A percentile compares a stretch with the other conserved stretches of the same genome.
phyloP scores from a whole-genome alignment of 2,888 invertebrate genomes.

The Sisyra terminalis region DNA sequence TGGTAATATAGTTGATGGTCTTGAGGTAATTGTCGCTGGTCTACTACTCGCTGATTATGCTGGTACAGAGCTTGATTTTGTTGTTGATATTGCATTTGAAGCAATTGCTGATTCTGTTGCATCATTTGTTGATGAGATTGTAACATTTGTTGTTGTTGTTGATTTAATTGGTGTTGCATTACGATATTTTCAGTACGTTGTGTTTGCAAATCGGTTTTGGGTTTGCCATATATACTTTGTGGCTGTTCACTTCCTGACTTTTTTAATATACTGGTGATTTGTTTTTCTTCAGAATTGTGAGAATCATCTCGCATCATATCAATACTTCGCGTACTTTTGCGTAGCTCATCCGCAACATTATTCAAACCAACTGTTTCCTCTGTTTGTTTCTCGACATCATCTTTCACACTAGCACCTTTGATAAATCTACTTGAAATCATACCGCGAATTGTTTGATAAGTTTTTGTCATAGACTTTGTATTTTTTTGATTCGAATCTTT shows the following conservation, averaged over 20 bases:
- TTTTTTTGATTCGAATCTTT: conserved; percentile 11
- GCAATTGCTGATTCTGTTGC: conserved; percentile 17
- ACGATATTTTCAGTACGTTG: conserved; percentile 20
- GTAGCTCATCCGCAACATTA: conserved; percentile 41
- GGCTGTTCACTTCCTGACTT: conserved; percentile 28
- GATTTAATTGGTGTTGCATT: conserved; percentile 22
- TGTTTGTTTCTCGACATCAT: conserved; percentile 34
- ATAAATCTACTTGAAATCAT: conserved; percentile 69
- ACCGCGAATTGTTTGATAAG: conserved; percentile 68
- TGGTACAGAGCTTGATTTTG: conserved; percentile 19
- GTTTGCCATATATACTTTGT: conserved; percentile 38
- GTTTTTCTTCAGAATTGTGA: conserved; percentile 25
- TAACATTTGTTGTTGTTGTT: conserved; percentile 30
- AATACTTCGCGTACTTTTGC: conserved; percentile 28
- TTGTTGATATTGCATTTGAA: conserved; percentile 22
- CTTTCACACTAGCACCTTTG: conserved; percentile 38
- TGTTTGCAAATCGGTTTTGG: conserved; percentile 19
- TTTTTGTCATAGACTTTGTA: conserved; percentile 54
- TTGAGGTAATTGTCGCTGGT: conserved; percentile 9
- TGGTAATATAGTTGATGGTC: conserved; percentile 23
- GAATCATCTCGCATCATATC: conserved; percentile 1
- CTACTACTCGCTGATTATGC: conserved; percentile 12
- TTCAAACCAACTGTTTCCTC: conserved; percentile 36
- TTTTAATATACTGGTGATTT: conserved; percentile 17
- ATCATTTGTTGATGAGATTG: conserved; percentile 26